Base-by-base conservation (phyloP, 2,888 invertebrate species). In the Leptinotarsa peninsularis region DNA sequence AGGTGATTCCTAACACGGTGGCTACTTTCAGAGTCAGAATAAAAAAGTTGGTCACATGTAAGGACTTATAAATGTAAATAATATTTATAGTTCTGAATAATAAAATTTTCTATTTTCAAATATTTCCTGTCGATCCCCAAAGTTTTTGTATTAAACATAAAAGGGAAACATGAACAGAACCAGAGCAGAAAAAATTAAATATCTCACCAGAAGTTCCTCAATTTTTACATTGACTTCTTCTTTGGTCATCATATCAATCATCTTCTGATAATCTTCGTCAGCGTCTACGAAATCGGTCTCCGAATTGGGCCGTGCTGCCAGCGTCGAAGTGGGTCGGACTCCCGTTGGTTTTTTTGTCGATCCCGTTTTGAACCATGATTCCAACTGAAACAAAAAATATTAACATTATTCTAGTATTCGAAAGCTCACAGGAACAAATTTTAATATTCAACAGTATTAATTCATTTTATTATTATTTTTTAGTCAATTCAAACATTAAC, bases 161-260 rank as follows among this genome's bases (percentile, higher is more conserved):
- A 43, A 43, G 43, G 10, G 2, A 43, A 43, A 43, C 43, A 43
- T 43, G 43, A 43, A 43, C 43, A 43, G 10, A 58, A 23, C 4
- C 10, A 5, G 27, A 60, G 3, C 43, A 0, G 27, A 23, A 60
- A 27, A 60, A 33, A 4, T n/a, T 10, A n/a, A 43, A 43, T 15
- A 43, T 27, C 70, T 75, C 83, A 95, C 95, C 90, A 96, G 89
- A 92, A 96, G 93, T 86, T 94, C 93, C 88, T 96, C 96, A 85
- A 96, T 95, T 82, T 92, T 91, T 72, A 91, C 89, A 84, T 93
- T 92, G 81, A 95, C 91, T 83, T 94, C 93, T 33, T 91, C 90
- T 78, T 94, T 93, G 82, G 93, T 92, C 86, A 94, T 89, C 67
- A 90, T 90, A 82, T 92, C 91, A 82, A 94, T 91, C 85, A 90